phyloP scores from a whole-genome alignment of 2,797 vertebrate genomes.

The Acipenser transmontanus region DNA sequence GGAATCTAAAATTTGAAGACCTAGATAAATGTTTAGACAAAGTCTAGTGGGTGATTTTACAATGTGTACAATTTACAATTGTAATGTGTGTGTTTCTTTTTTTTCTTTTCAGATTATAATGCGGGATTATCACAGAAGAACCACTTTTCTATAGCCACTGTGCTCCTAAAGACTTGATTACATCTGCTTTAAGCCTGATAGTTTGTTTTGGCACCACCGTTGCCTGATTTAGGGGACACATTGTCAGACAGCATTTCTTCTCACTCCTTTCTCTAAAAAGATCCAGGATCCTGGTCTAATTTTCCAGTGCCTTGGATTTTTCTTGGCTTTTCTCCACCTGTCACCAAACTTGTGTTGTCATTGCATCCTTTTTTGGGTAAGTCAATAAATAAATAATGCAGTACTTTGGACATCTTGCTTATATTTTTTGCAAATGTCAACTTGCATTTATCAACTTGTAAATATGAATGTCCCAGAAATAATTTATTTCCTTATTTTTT shows the following conservation, averaged over 20 bases:
- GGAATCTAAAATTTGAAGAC: too few relatives aligned
- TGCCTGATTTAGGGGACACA: constrained; percentile 47
- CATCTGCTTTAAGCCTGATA: constrained; percentile 95
- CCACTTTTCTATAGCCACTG: constrained; percentile 93
- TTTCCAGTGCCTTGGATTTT: constrained; percentile 39
- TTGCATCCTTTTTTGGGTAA: constrained; percentile 57
- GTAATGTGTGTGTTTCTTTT: not conserved
- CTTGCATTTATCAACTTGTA: too few relatives aligned
- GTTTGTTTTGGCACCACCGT: constrained; percentile 75
- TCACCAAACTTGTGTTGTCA: constrained; percentile 34
- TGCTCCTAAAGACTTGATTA: constrained; percentile 83
- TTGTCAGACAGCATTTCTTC: constrained; percentile 37
- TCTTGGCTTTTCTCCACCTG: constrained; percentile 33
- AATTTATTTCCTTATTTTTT: not conserved
- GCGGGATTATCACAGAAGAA: constrained; percentile 90
- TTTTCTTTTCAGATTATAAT: constrained; percentile 77
- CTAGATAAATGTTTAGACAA: not conserved
- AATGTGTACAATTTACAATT: too few relatives aligned
- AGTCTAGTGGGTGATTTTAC: not conserved
- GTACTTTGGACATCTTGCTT: not conserved
- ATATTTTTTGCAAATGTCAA: not conserved
- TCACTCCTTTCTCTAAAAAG: constrained; percentile 41
- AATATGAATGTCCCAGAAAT: not conserved
- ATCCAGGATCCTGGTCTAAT: constrained; percentile 43
- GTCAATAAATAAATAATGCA: constrained; percentile 40